These are phyloP conservation scores for Semnornis frantzii DNA, from an alignment of 2,113 vertebrate species.

Conservation along the genomic window DNA sequence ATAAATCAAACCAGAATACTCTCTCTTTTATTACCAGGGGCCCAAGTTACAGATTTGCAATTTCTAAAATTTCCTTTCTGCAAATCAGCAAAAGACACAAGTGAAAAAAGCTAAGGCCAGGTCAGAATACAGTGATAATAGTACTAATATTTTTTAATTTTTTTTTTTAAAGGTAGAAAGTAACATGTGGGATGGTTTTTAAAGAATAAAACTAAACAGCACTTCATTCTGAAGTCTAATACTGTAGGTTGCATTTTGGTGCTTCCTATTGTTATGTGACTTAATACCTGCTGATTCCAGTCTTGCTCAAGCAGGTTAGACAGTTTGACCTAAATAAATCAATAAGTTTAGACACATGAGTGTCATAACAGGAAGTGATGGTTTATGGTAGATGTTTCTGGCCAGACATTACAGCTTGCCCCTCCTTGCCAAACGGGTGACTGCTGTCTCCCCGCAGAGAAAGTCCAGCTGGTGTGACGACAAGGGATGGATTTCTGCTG, in stretches of 20 bases:
- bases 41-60: neutral
- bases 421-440: neutral
- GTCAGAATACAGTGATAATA: neutral
- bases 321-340: slow-evolving; percentile 43
- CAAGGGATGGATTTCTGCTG: slow-evolving; percentile 23
- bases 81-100: neutral
- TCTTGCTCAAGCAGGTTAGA: slow-evolving; percentile 5
- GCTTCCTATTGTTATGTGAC: neutral
- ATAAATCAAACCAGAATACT: slow-evolving; percentile 27
- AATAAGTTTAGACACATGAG: slow-evolving; percentile 30
- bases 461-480: slow-evolving; percentile 17
- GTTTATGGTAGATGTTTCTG: slow-evolving; percentile 58
- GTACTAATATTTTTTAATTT: neutral
- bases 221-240: neutral
- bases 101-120: neutral
- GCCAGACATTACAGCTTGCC: slow-evolving; percentile 30
- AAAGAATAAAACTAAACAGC: neutral
- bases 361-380: slow-evolving; percentile 55
- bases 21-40: neutral
- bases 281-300: slow-evolving; percentile 16
- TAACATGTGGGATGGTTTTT: neutral
- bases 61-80: neutral
- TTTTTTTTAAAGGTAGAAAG: neutral
- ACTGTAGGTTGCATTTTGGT: neutral
- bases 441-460: neutral